Evolutionary conservation across 2,888 invertebrate species (phyloP).

Genomic region (Lacanobia wlatinum): DNA sequence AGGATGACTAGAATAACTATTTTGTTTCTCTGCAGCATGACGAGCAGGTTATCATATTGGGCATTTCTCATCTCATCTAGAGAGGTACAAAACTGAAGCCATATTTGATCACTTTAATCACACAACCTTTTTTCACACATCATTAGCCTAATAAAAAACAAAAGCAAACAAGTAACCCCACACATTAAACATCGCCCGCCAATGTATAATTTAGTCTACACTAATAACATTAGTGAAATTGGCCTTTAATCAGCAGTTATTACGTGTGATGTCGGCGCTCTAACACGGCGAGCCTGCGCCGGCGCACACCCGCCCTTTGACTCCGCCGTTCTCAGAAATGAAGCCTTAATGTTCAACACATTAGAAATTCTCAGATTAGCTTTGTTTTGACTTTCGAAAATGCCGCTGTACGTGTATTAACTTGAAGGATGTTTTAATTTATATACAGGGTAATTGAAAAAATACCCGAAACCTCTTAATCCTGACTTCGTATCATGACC

Average conservation of each 20-base stretch:
- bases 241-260: conserved; percentile 69
- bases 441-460: too few relatives aligned
- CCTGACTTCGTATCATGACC: too few relatives aligned
- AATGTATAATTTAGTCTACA: conserved; percentile 58
- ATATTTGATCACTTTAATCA: conserved; percentile 15
- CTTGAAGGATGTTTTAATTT: too few relatives aligned
- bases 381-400: conserved; percentile 38
- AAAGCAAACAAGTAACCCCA: conserved; percentile 42
- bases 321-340: conserved; percentile 65
- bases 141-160: conserved; percentile 36
- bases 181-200: conserved; percentile 25
- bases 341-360: conserved; percentile 44
- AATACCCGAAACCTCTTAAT: too few relatives aligned
- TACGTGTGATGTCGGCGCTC: conserved; percentile 65
- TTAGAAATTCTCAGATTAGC: conserved; percentile 48
- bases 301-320: conserved; percentile 71
- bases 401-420: conserved; percentile 20
- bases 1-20: too few relatives aligned
- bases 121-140: conserved; percentile 44
- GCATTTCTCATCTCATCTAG: background rate
- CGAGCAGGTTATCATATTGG: too few relatives aligned
- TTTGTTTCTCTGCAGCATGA: too few relatives aligned
- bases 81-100: background rate
- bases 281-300: conserved; percentile 61
- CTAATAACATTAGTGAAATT: conserved; percentile 66